These are phyloP conservation scores for Malurus elegans DNA, from an alignment of 2,113 vertebrate genomes.

Conservation along the genomic window DNA sequence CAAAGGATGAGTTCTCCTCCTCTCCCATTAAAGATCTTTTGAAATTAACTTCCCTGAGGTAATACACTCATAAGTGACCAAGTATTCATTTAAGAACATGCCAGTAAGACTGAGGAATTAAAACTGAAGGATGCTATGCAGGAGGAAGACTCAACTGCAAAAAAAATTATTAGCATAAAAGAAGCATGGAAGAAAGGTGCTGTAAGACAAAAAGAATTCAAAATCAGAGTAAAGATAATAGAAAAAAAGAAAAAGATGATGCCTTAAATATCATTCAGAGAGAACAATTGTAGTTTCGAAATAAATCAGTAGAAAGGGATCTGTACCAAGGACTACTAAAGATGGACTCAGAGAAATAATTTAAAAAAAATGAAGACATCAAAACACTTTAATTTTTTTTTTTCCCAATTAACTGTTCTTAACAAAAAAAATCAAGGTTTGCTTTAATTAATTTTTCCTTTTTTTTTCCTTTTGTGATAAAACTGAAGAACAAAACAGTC, in stretches of 20 bases:
- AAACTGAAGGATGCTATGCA: neutral
- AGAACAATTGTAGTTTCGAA: neutral
- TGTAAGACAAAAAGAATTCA: neutral
- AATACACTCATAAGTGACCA: neutral
- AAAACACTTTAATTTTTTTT: neutral
- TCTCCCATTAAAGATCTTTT: neutral
- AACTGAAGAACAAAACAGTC: neutral
- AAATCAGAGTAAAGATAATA: neutral
- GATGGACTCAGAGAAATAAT: neutral
- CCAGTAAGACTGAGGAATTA: neutral
- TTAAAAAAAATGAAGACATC: neutral
- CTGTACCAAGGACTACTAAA: neutral
- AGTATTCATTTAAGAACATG: neutral
- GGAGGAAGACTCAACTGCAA: neutral
- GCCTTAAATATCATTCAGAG: neutral
- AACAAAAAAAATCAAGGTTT: neutral
- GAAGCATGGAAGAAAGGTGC: neutral
- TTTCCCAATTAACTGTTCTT: neutral
- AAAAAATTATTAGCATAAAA: neutral
- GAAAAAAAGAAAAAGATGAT: neutral
- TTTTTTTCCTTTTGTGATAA: neutral
- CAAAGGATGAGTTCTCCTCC: neutral
- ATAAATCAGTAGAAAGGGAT: neutral
- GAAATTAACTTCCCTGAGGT: neutral
- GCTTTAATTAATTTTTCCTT: neutral